Evolutionary conservation across 2,797 vertebrate species (phyloP), one percentile per base, ranked within the genome.

Genomic region (Parotocinclus haroldoi): DNA sequence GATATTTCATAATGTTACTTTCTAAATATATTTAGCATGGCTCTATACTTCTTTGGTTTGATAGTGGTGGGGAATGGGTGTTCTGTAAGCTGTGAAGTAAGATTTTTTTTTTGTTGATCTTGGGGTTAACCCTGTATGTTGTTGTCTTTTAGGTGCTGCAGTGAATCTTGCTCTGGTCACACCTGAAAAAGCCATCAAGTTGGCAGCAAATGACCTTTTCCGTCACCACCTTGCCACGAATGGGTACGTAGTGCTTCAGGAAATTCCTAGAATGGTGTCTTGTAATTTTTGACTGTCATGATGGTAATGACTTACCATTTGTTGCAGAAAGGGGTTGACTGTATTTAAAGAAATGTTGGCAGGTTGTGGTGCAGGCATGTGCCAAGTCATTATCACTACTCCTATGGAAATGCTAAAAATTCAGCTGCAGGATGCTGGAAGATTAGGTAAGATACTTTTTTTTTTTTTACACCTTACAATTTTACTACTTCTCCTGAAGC

Each of bases 401-500:
- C 92, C 92, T 0, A 93, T 93, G 92, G 92, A 93, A 75, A 93
- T 93, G 92, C 89, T 93, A 3, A 93, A 93, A 84, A 93, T 93
- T 58, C 92, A 93, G 76, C 76, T 93, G 0, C 92, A 93, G 74
- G 92, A 93, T 69, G 91, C 92, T 7, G 92, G 92, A 39, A 85
- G 92, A 80, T 68, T 93, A 1, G 84, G 92, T 92, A 69, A 82
- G 3, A 13, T 1, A 7, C 7, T 80, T 0, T 56, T 48, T n/a
- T 44, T 37, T n/a, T 36, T 11, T 45, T 48, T 1, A 0, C 0
- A 40, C 11, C 10, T 44, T 17, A n/a, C n/a, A n/a, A n/a, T n/a
- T n/a, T n/a, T n/a, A n/a, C n/a, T n/a, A n/a, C 10, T 19, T 14
- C 9, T 1, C 13, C 17, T 42, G 27, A 42, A 52, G 36, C 6